Percentiles rank a stretch among this genome's conserved stretches.
These are phyloP conservation scores for Cephonodes hylas DNA, from an alignment of 2,888 invertebrate species.

Conservation along the genomic window DNA sequence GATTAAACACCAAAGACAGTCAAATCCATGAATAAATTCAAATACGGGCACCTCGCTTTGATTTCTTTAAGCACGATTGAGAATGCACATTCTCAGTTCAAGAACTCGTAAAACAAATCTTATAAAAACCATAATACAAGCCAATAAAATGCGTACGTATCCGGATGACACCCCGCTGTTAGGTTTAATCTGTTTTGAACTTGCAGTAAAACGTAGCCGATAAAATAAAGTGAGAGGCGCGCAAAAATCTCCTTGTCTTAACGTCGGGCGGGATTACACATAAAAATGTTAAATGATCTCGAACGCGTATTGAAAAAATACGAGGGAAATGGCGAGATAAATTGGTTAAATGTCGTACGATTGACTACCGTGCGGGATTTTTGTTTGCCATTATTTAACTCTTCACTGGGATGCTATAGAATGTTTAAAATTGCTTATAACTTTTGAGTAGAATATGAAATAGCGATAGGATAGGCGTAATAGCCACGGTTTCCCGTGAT, in stretches of 20 bases:
- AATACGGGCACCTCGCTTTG: too few relatives aligned
- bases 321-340: conserved; percentile 65
- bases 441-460: too few relatives aligned
- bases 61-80: neutral
- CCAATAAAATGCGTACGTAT: conserved; percentile 57
- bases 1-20: too few relatives aligned
- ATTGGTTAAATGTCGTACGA: conserved; percentile 43
- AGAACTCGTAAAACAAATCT: conserved; percentile 24
- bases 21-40: too few relatives aligned
- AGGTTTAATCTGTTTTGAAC: conserved; percentile 77
- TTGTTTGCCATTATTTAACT: too few relatives aligned
- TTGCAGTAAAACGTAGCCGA: conserved; percentile 71
- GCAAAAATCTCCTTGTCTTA: conserved; percentile 73
- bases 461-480: too few relatives aligned
- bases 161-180: conserved; percentile 56
- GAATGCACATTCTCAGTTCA: neutral
- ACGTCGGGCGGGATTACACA: conserved; percentile 76
- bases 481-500: too few relatives aligned
- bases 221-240: conserved; percentile 75
- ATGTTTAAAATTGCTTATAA: too few relatives aligned
- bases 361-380: conserved; percentile 29
- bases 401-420: too few relatives aligned
- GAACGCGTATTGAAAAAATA: conserved; percentile 79
- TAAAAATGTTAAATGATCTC: conserved; percentile 80
- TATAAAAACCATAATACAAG: conserved; percentile 57